These are phyloP conservation scores for Tachysurus vachellii DNA, from an alignment of 2,113 vertebrate species.

Conservation along the genomic window DNA sequence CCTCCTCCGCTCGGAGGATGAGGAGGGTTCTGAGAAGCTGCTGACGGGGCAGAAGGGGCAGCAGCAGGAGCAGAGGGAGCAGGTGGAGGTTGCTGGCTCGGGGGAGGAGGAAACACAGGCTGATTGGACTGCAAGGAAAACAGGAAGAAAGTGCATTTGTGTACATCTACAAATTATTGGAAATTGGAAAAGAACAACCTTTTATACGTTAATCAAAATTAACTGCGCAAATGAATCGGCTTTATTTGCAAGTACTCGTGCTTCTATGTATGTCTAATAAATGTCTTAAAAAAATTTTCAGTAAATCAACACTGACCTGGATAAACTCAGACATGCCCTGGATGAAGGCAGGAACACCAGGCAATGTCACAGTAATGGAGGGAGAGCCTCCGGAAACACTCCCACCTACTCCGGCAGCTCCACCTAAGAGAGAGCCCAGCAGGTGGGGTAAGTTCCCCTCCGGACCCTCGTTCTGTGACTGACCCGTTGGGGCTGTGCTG, in stretches of 20 bases:
- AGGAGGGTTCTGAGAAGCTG: constrained; percentile 44
- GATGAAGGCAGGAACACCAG: constrained; percentile 83
- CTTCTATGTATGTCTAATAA: neutral
- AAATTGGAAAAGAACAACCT: neutral
- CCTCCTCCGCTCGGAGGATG: constrained; percentile 51
- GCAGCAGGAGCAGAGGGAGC: constrained; percentile 39
- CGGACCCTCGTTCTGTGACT: constrained; percentile 67
- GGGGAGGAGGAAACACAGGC: constrained; percentile 66
- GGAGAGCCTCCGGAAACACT: constrained; percentile 68
- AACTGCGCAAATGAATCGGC: neutral
- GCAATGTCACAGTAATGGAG: constrained; percentile 83
- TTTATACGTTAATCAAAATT: neutral
- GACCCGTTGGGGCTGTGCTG: constrained; percentile 64
- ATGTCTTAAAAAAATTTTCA: neutral
- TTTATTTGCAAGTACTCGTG: neutral
- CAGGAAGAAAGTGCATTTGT: neutral
- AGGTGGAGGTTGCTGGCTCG: constrained; percentile 56
- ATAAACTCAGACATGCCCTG: constrained; percentile 88
- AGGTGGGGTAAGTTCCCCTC: constrained; percentile 72
- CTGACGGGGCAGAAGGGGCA: constrained; percentile 40
- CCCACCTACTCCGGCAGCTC: constrained; percentile 64
- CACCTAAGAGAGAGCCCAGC: constrained; percentile 81
- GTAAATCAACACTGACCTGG: constrained; percentile 70
- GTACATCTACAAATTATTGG: neutral
- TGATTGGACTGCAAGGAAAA: constrained; percentile 62